Evolutionary conservation across 2,888 invertebrate species (phyloP), one percentile per base, ranked within the genome.

Genomic region (Pocota personata): DNA sequence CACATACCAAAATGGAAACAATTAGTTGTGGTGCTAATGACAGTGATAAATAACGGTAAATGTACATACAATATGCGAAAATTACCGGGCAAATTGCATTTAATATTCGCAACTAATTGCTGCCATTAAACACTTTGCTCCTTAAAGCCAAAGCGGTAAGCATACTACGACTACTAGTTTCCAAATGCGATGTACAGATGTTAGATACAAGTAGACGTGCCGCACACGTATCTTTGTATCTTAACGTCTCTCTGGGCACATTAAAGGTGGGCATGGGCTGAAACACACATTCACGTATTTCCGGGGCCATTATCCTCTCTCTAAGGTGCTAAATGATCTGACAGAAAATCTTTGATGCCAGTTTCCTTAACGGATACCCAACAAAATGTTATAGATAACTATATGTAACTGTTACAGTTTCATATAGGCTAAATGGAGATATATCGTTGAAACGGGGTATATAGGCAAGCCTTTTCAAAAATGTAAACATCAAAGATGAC

Each of bases 91-190:
- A 88, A 88, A 88, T 88, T 88, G 88, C 88, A 88, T 88, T 87
- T 88, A 88, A 88, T 88, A 88, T 88, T 88, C 88, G 87, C 87
- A 88, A 88, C 88, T 88, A 88, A 88, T 88, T 88, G 87, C 88
- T 80, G 82, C 83, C 88, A 88, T 88, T 88, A 88, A 88, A 88
- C 88, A 88, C 87, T 88, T 88, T 88, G 71, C 86, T 76, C 75
- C 80, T 86, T 86, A 86, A 82, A 86, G 82, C 86, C 58, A 82
- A 86, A 72, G 50, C 50, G 37, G 35, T 16, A 71, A 72, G 48
- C 43, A 69, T 21, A 12, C 30, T 66, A 50, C 30, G 16, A 48
- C 27, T 75, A 40, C 27, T 79, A 69, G 73, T 84, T 78, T 78
- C 35, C 43, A 69, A 67, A 73, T 55, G 62, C 77, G 64, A 64